A percentile compares a stretch with the other conserved stretches of the same genome.
phyloP scores from a whole-genome alignment of 1,140 invertebrate species.

The Cryptotermes secundus region DNA sequence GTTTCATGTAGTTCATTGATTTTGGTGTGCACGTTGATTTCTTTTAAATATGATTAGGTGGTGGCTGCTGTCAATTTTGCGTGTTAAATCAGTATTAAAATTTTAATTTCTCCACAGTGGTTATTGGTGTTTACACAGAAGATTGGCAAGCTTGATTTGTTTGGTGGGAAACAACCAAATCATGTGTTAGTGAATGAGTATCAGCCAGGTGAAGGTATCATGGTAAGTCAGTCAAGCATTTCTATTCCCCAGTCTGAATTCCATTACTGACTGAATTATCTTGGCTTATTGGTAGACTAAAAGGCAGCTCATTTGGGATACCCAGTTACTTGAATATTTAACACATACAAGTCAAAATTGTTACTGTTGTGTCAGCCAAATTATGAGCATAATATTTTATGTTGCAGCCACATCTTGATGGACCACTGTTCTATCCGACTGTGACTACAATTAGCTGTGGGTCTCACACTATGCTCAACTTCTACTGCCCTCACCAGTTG shows the following conservation, averaged over 20 bases:
- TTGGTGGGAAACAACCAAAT: conserved; percentile 78
- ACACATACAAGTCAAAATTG: no score
- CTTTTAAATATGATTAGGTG: no score
- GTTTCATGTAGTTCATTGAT: no score
- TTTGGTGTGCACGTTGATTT: no score
- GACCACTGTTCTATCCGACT: conserved; percentile 88
- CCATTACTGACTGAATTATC: no score
- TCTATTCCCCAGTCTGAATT: no score
- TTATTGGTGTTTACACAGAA: conserved; percentile 71
- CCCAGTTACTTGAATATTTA: no score
- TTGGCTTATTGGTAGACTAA: no score
- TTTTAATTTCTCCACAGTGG: conserved; percentile 66
- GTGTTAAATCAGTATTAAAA: neutral
- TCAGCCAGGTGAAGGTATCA: conserved; percentile 86
- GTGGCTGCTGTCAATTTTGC: no score
- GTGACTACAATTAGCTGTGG: conserved; percentile 92
- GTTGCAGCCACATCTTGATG: conserved; percentile 85
- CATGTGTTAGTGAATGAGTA: conserved; percentile 98
- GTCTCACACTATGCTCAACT: conserved; percentile 86
- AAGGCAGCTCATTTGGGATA: no score
- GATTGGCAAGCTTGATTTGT: conserved; percentile 70
- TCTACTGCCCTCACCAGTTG: conserved; percentile 52
- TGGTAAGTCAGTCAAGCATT: conserved; percentile 55
- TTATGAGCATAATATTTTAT: neutral
- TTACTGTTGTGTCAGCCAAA: no score